These are phyloP conservation scores for Phortica okadai DNA, from an alignment of 2,888 invertebrate genomes.

Conservation along the genomic window DNA sequence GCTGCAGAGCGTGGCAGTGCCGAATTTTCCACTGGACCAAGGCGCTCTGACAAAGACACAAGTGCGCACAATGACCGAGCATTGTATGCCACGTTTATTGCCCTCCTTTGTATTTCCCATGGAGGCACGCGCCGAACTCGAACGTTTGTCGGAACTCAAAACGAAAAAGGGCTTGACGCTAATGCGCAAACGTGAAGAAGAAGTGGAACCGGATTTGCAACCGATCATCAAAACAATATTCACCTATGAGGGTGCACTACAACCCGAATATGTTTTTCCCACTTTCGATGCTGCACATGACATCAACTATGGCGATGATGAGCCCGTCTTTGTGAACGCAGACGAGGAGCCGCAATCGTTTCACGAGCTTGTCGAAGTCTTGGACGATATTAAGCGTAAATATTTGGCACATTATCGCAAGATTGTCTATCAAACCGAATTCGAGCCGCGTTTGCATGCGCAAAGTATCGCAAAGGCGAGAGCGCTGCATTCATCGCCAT, in stretches of 20 bases:
- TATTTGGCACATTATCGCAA: background rate
- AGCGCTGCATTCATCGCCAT: too few species aligned
- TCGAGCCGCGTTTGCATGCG: background rate
- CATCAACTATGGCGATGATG: background rate
- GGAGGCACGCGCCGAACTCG: conserved; percentile 33
- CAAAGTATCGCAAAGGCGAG: too few species aligned
- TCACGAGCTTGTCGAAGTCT: background rate
- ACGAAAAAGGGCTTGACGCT: conserved; percentile 42
- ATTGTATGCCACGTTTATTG: conserved; percentile 55
- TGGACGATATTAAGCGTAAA: conserved; percentile 5
- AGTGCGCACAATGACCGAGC: conserved; percentile 44
- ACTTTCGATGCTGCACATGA: conserved; percentile 32
- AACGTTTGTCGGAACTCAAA: conserved; percentile 22
- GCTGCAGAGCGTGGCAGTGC: background rate
- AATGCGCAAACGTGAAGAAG: background rate
- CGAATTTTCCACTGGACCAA: background rate
- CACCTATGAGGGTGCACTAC: conserved; percentile 45
- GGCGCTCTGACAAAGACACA: conserved; percentile 36
- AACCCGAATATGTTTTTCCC: conserved; percentile 58
- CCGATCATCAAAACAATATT: background rate
- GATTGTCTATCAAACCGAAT: background rate
- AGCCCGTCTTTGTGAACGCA: background rate
- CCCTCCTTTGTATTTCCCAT: conserved; percentile 59
- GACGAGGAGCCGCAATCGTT: conserved; percentile 5
- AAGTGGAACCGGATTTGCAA: background rate